Base-by-base conservation (phyloP, 2,797 vertebrate species). In the Nannoperca obscura region DNA sequence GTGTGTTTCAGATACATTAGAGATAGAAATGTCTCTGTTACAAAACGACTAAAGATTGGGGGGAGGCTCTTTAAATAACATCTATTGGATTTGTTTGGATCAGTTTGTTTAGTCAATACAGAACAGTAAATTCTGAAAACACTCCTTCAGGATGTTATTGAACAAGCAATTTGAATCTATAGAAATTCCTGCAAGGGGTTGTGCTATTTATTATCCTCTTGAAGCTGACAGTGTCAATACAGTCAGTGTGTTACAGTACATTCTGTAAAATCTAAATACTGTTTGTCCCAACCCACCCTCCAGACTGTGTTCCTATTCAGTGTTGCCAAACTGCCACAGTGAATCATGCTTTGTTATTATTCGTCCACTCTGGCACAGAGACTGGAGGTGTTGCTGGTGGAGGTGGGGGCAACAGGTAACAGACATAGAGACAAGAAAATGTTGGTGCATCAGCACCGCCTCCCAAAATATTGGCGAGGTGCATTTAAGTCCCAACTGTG, bases 311-410 rank as follows among this genome's bases (percentile, higher is more conserved):
- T 72, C 54, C 65, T 78, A 57, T 72, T 85, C 77, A 74, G 40
- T 32, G 27, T 80, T 86, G 80, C 82, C 89, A 90, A 79, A 72
- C 76, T 85, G 75, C 68, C 76, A 76, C 78, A 38, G 54, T 83
- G 78, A 87, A 90, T 89, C 81, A 82, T 57, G 67, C 71, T 82
- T 87, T 86, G 81, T 89, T 88, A 86, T 83, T 71, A n/a, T 81
- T 81, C 74, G 61, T 81, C 74, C 40, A n/a, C 40, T 80, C 65
- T 80, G 86, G 73, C 81, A 65, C 67, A 65, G 70, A 76, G 59
- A 76, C 64, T 80, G 81, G 76, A 84, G 67, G 86, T 87, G 86
- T 82, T 76, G 53, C 75, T 19, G 12, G 61, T 58, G 64, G 74
- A 79, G 68, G 80, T 54, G 71, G 71, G 77, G 71, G 60, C 67